Base-by-base conservation (phyloP, 1,140 invertebrate species). In the Telenomus remus region DNA sequence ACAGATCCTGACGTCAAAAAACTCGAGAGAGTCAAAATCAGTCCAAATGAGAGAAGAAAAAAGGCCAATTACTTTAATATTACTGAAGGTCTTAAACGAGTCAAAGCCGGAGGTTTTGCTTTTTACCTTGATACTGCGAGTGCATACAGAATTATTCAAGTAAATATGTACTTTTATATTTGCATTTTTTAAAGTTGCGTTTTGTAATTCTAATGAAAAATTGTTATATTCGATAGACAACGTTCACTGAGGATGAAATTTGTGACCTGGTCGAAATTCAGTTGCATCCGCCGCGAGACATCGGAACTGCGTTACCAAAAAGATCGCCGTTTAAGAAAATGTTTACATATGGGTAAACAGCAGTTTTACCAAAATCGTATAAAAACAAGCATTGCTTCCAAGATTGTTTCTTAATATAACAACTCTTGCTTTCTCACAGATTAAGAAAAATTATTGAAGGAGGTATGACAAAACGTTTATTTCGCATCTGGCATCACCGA, bases 41-140 rank as follows among this genome's bases (percentile, higher is more conserved):
- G 3, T 39, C 37, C 37, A 2, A 39, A 39, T n/a, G n/a, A n/a
- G 9, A 39, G 9, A 39, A 1, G 37, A 39, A 39, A 9, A n/a
- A 11, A 9, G 8, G 1, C 19, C 6, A 27, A 27, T 27, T 39
- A 39, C n/a, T 39, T 39, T 2, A 39, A 39, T 9, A 13, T 56
- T n/a, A 80, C 82, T 13, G 81, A 86, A 14, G 89, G 89, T 3
- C 69, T 90, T 2, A 53, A 57, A 7, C 77, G 81, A 43, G 83
- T 89, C 0, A 84, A 83, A 27, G 39, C 53, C 83, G 90, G 89
- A 7, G 78, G 74, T 0, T 92, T 89, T 72, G 91, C 90, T 0
- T 91, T 91, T 79, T 90, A 91, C 57, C 86, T 90, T 1, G 91
- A 92, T 78, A 89, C 88, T 8, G 87, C 89, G 1, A 88, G 87